Conservation (phyloP, 2,888 invertebrate species). For the Meliscaeva auricollis region DNA sequence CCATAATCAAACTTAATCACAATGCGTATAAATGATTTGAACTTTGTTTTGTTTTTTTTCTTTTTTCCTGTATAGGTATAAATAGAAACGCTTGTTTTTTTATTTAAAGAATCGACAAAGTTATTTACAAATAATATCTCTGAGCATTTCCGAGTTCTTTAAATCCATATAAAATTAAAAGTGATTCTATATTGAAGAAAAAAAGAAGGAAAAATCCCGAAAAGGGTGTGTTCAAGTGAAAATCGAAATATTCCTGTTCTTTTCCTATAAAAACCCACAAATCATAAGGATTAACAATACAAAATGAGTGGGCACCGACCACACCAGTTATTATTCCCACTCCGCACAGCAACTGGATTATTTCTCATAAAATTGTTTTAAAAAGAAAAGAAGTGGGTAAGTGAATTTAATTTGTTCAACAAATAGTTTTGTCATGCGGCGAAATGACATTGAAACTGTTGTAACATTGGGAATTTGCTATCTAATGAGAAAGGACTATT, state of each 20-base stretch:
- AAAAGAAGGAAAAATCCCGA: constrained; percentile 30
- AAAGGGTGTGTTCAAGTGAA: constrained; percentile 69
- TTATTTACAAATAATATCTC: background rate
- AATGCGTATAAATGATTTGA: background rate
- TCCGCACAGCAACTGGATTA: constrained; percentile 19
- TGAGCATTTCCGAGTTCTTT: background rate
- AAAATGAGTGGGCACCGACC: constrained; percentile 12
- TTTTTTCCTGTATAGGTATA: background rate
- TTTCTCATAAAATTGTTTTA: background rate
- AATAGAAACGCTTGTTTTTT: constrained; percentile 4
- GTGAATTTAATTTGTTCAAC: constrained; percentile 15
- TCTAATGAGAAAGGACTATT: background rate
- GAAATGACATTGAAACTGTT: constrained; percentile 64
- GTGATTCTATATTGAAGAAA: background rate
- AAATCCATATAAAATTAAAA: background rate
- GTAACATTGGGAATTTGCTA: background rate
- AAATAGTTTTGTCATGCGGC: constrained; percentile 41
- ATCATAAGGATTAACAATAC: constrained; percentile 48
- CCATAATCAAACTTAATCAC: constrained; percentile 16
- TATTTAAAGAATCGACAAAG: background rate
- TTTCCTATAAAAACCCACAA: constrained; percentile 9
- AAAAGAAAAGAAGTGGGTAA: constrained; percentile 30
- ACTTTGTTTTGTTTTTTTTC: background rate
- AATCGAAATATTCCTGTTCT: constrained; percentile 34
- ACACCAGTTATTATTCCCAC: constrained; percentile 16